Evolutionary conservation across 1,140 invertebrate genomes (phyloP), one percentile per base, ranked within the genome.

Genomic region (Oscheius sp.): DNA sequence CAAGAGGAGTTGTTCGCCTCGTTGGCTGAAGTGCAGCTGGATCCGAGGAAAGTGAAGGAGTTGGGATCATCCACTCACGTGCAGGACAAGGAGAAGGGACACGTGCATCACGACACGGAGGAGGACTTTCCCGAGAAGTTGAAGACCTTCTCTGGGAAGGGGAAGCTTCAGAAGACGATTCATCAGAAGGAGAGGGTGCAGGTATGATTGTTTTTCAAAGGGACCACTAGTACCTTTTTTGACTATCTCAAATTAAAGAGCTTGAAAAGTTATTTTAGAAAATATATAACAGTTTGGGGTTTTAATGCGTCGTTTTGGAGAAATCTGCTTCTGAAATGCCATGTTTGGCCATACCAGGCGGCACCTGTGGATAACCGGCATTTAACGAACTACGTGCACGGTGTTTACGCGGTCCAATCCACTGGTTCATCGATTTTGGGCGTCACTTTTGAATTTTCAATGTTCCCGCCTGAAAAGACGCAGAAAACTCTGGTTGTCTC

Each of bases 1-100:
- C 70, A 74, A 59, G 77, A 77, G 35, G 68, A 77, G 38, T 29
- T 78, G 2, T 74, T 78, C 23, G 70, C 67, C 1, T 38, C 62
- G 3, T 62, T 78, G 10, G 67, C 68, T 36, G 55, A 78, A 52
- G 68, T 61, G 32, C 75, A 74, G 42, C 46, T 78, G n/a, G 69
- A 69, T 23, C 29, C 45, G 2, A 63, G 77, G 4, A 59, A 63
- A 20, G 23, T 78, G n/a, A 32, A 61, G n/a, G 29, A 58, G 28
- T 46, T 78, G 0, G 26, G n/a, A 23, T 78, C 77, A 2, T 74
- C 65, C 20, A 46, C 74, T 18, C 46, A 74, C 28, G 0, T 59
- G 3, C 62, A 79, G 23, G 49, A 78, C 18, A 68, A 77, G 62
- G 23, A 70, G 2, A 34, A 61, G 38, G 68, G 32, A 63, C 63